Percentiles rank a stretch among this genome's conserved stretches.
These are phyloP conservation scores for Crocidura indochinensis DNA, from an alignment of 2,797 vertebrate species.

Conservation along the genomic window DNA sequence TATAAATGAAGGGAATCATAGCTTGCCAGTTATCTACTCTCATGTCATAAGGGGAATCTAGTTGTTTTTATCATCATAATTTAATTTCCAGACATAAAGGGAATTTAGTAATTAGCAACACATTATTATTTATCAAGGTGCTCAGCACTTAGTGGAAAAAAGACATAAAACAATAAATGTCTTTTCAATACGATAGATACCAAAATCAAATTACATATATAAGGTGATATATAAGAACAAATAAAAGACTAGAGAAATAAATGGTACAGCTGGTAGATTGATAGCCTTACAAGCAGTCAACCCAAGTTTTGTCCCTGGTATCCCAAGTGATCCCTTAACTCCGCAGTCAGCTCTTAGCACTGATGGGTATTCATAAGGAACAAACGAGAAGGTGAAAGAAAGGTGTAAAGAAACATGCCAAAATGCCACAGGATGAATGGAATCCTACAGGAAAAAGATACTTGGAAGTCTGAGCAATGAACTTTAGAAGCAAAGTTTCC, in stretches of 20 bases:
- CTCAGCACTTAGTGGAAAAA: not conserved
- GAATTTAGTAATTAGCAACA: not conserved
- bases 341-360: too few relatives aligned
- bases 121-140: not conserved
- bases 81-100: not conserved
- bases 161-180: not conserved
- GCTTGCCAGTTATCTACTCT: not conserved
- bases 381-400: too few relatives aligned
- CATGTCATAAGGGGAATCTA: not conserved
- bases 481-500: slow-evolving; percentile 25
- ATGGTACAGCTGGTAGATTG: too few relatives aligned
- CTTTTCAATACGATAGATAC: not conserved
- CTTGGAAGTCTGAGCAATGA: not conserved
- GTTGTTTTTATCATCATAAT: too few relatives aligned
- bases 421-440: slow-evolving; percentile 17
- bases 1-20: not conserved
- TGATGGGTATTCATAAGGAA: too few relatives aligned
- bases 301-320: too few relatives aligned
- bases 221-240: slow-evolving; percentile 29
- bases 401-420: not conserved
- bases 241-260: not conserved
- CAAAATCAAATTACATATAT: slow-evolving; percentile 4
- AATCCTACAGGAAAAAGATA: not conserved
- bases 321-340: too few relatives aligned
- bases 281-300: too few relatives aligned